Percentiles rank a stretch among this genome's conserved stretches.
phyloP scores from a whole-genome alignment of 2,113 vertebrate genomes.

The Scomber colias region DNA sequence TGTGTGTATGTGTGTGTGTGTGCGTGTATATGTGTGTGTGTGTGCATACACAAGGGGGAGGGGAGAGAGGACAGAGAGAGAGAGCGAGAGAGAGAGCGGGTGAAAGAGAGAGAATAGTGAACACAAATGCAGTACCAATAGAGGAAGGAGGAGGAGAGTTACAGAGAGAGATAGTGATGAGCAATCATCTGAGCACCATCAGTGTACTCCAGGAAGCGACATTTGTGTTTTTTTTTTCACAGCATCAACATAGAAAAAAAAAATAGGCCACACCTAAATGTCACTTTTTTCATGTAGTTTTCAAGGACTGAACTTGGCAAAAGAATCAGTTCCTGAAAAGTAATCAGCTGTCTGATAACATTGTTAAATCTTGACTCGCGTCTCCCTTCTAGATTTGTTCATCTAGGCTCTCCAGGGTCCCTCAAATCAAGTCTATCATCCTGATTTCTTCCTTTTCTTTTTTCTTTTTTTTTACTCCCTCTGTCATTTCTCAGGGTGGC shows the following conservation, averaged over 20 bases:
- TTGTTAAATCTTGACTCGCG: constrained; percentile 26
- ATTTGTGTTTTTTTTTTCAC: constrained; percentile 31
- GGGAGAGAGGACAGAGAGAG: constrained; percentile 46
- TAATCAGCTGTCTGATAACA: constrained; percentile 17
- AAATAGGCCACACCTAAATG: constrained; percentile 44
- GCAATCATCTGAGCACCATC: constrained; percentile 70
- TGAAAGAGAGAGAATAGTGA: constrained; percentile 51
- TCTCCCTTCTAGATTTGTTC: constrained; percentile 20
- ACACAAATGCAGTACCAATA: constrained; percentile 54
- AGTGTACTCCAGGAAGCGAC: constrained; percentile 65
- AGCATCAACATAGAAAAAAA: constrained; percentile 26
- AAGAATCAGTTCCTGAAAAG: constrained; percentile 25
- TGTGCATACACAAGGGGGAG: constrained; percentile 62
- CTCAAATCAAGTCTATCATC: constrained; percentile 52
- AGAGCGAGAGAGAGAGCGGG: constrained; percentile 24
- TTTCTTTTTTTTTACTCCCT: constrained; percentile 30
- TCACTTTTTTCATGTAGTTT: constrained; percentile 8
- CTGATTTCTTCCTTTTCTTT: constrained; percentile 61
- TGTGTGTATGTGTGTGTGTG: constrained; percentile 53
- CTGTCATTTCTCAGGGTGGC: constrained; percentile 70
- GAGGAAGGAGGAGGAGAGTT: constrained; percentile 71
- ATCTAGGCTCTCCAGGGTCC: constrained; percentile 21
- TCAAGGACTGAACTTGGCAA: constrained; percentile 15
- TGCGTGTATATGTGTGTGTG: constrained; percentile 22
- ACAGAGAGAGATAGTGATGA: constrained; percentile 68